phyloP scores from a whole-genome alignment of 2,888 invertebrate species.

The Litoditis marina region DNA sequence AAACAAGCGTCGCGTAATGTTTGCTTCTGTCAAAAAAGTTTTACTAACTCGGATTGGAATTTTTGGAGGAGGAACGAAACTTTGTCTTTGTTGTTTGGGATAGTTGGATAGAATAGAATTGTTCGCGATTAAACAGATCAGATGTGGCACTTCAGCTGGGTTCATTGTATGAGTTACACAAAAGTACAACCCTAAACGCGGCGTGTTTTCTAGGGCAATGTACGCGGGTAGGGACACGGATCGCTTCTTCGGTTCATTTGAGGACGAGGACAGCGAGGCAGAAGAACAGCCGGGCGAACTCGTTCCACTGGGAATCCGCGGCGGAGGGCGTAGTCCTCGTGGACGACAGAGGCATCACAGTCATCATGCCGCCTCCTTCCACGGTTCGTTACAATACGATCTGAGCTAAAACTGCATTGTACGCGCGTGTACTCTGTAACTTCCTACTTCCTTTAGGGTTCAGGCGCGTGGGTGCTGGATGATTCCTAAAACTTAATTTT shows the following conservation, averaged over 20 bases:
- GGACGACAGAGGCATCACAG: conserved; percentile 70
- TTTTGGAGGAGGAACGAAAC: too few relatives aligned
- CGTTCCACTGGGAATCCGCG: conserved; percentile 22
- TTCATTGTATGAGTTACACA: background rate
- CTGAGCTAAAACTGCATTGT: too few relatives aligned
- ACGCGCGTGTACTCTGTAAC: too few relatives aligned
- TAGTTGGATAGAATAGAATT: background rate
- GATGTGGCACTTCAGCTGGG: background rate
- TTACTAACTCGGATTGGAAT: too few relatives aligned
- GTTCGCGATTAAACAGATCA: background rate
- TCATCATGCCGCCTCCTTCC: conserved; percentile 13
- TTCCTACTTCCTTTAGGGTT: too few relatives aligned
- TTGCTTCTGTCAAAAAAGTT: too few relatives aligned
- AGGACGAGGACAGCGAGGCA: conserved; percentile 22
- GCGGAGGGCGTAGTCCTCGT: conserved; percentile 60
- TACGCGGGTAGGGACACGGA: conserved; percentile 34
- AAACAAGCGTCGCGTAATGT: too few relatives aligned
- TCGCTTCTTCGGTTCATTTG: conserved; percentile 22
- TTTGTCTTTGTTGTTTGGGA: too few relatives aligned
- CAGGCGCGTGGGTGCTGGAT: too few relatives aligned
- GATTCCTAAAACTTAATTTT: too few relatives aligned
- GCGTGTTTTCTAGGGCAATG: conserved; percentile 4
- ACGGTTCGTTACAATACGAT: conserved; percentile 6
- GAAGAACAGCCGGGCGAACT: conserved; percentile 26
- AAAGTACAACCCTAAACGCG: background rate